Evolutionary conservation across 2,797 vertebrate genomes (phyloP), one percentile per base, ranked within the genome.

Genomic region (Lophius americanus): DNA sequence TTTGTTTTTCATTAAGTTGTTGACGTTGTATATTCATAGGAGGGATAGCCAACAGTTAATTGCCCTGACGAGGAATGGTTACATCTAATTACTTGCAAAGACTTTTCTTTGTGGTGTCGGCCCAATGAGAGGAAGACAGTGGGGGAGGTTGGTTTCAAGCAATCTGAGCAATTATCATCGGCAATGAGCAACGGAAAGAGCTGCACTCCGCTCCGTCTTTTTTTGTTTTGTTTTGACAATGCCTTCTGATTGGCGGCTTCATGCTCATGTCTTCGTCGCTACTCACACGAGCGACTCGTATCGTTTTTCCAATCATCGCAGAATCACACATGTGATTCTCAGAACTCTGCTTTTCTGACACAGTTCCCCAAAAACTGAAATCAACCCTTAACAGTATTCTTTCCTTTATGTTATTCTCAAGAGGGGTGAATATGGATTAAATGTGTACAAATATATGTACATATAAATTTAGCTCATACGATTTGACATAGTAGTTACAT

Each of bases 91-190:
- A 87, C 80, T 80, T 78, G 69, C 83, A 70, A 70, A 81, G 67
- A 75, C 80, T 69, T 54, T 14, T 14, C 79, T 77, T 81, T 57
- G 56, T 76, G 75, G 72, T 73, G 78, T 85, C 77, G 76, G 68
- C 73, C 78, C 48, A 3, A 81, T 85, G 78, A 84, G 42, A 64
- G 51, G 69, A 79, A 83, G 72, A 68, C 68, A 36, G 81, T 72
- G 71, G 83, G 76, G 86, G 70, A 75, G 68, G 76, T 51, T 83
- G 73, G 87, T 86, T 88, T 91, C 71, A 78, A 76, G 85, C 82
- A 86, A 84, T 86, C 74, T 88, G 82, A 67, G 80, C 81, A 88
- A 90, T 90, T 91, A 89, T 76, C 76, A 72, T 54, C 81, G 75
- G 58, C 38, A 49, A 83, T 87, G 70, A 86, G 82, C 76, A 81